Evolutionary conservation across 2,113 vertebrate species (phyloP).

Genomic region (Caranx ignobilis): DNA sequence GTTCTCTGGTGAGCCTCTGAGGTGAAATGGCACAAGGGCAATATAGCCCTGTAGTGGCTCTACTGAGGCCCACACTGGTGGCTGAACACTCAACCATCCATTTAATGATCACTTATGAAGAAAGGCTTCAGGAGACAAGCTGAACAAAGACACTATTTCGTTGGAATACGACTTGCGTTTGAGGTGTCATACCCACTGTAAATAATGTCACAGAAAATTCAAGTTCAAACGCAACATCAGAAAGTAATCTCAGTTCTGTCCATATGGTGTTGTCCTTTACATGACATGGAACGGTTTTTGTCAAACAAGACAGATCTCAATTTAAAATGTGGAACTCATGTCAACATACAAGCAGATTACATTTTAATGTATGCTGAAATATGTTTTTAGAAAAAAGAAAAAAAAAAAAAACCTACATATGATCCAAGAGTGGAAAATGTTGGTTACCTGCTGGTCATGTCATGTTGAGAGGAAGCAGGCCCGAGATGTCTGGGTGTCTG

Average conservation of each 20-base stretch:
- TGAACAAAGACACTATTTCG: slow-evolving; percentile 36
- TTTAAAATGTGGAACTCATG: slow-evolving; percentile 58
- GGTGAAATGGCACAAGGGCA: slow-evolving; percentile 57
- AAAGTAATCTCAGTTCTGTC: slow-evolving; percentile 51
- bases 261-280: slow-evolving; percentile 55
- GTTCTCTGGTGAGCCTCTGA: slow-evolving; percentile 66
- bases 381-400: slow-evolving; percentile 5
- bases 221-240: slow-evolving; percentile 38
- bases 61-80: slow-evolving; percentile 43
- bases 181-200: slow-evolving; percentile 14
- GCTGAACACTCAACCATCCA: slow-evolving; percentile 55
- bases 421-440: slow-evolving; percentile 62
- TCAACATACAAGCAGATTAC: slow-evolving; percentile 54
- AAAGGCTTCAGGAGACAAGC: slow-evolving; percentile 43
- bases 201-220: slow-evolving; percentile 9
- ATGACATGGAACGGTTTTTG: slow-evolving; percentile 53
- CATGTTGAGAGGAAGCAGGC: slow-evolving; percentile 83
- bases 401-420: slow-evolving; percentile 29
- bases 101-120: slow-evolving; percentile 69
- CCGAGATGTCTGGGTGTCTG: slow-evolving; percentile 70
- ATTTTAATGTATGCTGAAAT: slow-evolving; percentile 69
- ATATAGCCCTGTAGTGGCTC: slow-evolving; percentile 21
- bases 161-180: not conserved
- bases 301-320: slow-evolving; percentile 55
- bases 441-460: slow-evolving; percentile 75